Evolutionary conservation across 2,113 vertebrate species (phyloP).

Genomic region (Ciconia boyciana): DNA sequence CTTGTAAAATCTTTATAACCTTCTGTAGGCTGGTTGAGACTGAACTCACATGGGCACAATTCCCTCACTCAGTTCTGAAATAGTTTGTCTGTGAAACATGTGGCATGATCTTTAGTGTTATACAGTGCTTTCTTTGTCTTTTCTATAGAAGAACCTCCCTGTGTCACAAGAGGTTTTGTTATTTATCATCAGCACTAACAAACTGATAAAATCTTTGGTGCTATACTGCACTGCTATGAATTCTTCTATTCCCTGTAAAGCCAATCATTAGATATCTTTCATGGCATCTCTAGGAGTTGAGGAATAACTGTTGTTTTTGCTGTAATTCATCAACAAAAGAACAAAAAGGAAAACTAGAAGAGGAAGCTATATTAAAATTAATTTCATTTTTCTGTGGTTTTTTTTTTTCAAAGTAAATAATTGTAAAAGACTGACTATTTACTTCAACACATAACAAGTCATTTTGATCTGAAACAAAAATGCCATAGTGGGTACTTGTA

Average conservation of each 20-base stretch:
- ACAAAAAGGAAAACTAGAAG: neutral
- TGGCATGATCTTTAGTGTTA: neutral
- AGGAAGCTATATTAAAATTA: neutral
- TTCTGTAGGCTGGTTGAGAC: neutral
- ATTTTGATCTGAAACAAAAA: neutral
- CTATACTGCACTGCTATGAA: neutral
- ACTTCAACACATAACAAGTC: neutral
- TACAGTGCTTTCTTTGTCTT: neutral
- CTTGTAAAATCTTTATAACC: neutral
- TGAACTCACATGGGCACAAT: neutral
- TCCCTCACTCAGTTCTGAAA: neutral
- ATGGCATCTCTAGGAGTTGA: neutral
- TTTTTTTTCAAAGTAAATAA: neutral
- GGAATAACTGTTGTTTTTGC: neutral
- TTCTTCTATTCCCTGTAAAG: neutral
- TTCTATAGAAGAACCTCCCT: neutral
- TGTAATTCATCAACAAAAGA: neutral
- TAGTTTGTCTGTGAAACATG: neutral
- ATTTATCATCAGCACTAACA: neutral
- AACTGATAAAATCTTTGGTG: neutral
- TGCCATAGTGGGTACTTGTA: neutral
- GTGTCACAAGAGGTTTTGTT: neutral
- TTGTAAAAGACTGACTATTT: neutral
- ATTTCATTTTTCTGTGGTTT: neutral
- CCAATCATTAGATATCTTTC: neutral